Evolutionary conservation across 1,140 invertebrate species (phyloP), one percentile per base, ranked within the genome.

Genomic region (Leptinotarsa lineolata): DNA sequence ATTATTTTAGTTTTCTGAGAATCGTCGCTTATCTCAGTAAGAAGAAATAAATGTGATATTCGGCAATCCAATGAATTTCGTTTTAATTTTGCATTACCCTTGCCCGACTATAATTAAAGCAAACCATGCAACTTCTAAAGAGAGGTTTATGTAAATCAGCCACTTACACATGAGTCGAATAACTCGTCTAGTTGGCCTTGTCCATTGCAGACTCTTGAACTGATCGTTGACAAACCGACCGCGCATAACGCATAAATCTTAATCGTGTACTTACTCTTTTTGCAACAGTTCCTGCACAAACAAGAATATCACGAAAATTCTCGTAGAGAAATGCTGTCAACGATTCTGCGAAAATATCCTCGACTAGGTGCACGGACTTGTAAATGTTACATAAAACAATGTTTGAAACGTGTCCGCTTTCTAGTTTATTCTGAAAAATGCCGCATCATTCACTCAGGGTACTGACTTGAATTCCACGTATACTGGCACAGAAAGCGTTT

Each of bases 131-230:
- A 46, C 21, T 54, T 58, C 54, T 22, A 60, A 54, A 54, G 48
- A 54, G 48, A 73, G 30, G 21, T 54, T 68, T 73, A 73, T 73
- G 72, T 58, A 73, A 73, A 73, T 73, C 30, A 73, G 54, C 48
- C 54, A 68, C 64, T 73, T 68, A 67, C 72, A 67, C 18, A 58
- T 30, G 60, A 54, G 48, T 68, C 65, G 59, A 73, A 67, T 63
- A 63, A 69, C 66, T 68, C 66, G 66, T 68, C 73, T 71, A 74
- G 73, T 71, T 70, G 73, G 68, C 73, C 73, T 74, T 74, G 73
- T 64, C 68, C 69, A 70, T 74, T 66, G 44, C 73, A 71, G 70
- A 65, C 24, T 72, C 70, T 72, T 72, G 70, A 70, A 70, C 68
- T 70, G 68, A 72, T 48, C 70, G 44, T 72, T 72, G 70, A 66